Base-by-base conservation (phyloP, 92 coral and sea anemone genomes). In the Hydrozoanthus gracilis region DNA sequence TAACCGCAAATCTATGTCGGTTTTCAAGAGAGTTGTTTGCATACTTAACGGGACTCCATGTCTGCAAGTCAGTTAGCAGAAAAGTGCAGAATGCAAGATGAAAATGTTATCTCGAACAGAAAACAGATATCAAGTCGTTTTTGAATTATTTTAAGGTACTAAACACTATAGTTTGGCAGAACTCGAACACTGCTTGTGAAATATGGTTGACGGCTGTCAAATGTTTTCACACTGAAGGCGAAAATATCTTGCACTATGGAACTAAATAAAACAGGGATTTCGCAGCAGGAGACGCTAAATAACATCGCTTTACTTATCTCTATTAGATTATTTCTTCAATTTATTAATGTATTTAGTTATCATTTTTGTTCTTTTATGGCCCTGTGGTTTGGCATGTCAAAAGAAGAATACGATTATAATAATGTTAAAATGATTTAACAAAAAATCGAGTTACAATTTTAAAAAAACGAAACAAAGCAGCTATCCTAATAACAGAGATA, bases 91-190 rank as follows among this genome's bases (percentile, higher is more conserved):
- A 74, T 74, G 17, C 20, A 15, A 74, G 18, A 74, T 74, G 4
- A 74, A 48, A 74, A 50, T 49, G 50, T 74, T 74, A 48, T 74
- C 78, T 74, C 50, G 50, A 74, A 74, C 51, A 74, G 44, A 74
- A 74, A 47, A 6, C 51, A 74, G 51, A 74, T 74, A 46, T 44
- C 9, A 45, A 39, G 61, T 60, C n/a, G 60, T 47, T 74, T 74
- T 6, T 74, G 79, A 74, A 47, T 74, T 48, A 39, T 74, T 74
- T 17, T 50, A 60, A 51, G 61, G 14, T 74, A 39, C 60, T 51
- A 16, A 71, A 74, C 79, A n/a, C 61, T 49, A 7, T 44, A 48
- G 60, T 47, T 8, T 45, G 58, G 39, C 79, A 5, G 9, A 48
- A n/a, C 44, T 6, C 16, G 10, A 15, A 50, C 4, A 16, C 44